These are phyloP conservation scores for Syngnathus typhle DNA, from an alignment of 2,113 vertebrate species.

Conservation along the genomic window DNA sequence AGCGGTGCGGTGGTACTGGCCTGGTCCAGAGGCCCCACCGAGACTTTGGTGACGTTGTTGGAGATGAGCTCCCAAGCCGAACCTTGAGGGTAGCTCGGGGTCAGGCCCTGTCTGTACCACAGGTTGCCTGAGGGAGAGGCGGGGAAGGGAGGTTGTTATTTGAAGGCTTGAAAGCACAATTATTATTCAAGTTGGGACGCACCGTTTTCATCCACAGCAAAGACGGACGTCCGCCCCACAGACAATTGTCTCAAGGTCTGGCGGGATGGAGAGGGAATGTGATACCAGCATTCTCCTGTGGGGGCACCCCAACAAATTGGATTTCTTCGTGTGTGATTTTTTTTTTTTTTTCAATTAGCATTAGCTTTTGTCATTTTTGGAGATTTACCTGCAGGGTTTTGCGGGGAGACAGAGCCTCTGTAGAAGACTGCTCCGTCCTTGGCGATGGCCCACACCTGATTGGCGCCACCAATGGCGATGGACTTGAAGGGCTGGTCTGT, in stretches of 20 bases:
- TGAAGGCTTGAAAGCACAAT: neutral
- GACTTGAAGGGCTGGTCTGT: slow-evolving; percentile 94
- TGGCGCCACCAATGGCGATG: slow-evolving; percentile 82
- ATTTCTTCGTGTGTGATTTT: neutral
- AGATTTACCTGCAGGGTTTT: slow-evolving; percentile 82
- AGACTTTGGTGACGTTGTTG: slow-evolving; percentile 86
- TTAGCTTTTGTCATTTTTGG: neutral
- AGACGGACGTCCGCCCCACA: slow-evolving; percentile 87
- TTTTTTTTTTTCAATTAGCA: no score
- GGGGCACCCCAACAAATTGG: neutral
- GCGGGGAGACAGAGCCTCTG: slow-evolving; percentile 83
- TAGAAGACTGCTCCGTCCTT: slow-evolving; percentile 91
- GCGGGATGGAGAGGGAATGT: slow-evolving; percentile 84
- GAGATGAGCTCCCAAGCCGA: slow-evolving; percentile 89
- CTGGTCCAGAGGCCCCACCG: slow-evolving; percentile 92
- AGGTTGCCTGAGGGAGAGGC: slow-evolving; percentile 72
- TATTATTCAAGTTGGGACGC: slow-evolving; percentile 35
- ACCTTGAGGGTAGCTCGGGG: slow-evolving; percentile 92
- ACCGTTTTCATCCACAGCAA: slow-evolving; percentile 87
- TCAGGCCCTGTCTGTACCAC: slow-evolving; percentile 90
- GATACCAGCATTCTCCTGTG: slow-evolving; percentile 96
- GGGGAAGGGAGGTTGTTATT: no score
- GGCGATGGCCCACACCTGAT: slow-evolving; percentile 94
- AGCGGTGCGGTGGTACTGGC: slow-evolving; percentile 53
- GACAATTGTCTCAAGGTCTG: slow-evolving; percentile 89